Evolutionary conservation across 2,113 vertebrate species (phyloP), one percentile per base, ranked within the genome.

Genomic region (Antigone vipio): DNA sequence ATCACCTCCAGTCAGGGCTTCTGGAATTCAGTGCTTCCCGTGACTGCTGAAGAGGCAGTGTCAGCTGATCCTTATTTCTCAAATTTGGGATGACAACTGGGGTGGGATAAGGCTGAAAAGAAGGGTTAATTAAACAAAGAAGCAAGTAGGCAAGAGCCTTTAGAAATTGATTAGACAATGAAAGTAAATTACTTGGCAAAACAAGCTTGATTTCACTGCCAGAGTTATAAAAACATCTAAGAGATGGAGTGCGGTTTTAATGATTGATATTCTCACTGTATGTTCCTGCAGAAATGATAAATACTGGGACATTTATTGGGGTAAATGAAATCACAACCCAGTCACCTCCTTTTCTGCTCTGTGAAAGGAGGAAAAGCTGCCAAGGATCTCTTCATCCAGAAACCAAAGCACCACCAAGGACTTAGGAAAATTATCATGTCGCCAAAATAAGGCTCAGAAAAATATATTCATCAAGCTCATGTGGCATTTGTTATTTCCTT

Each of bases 71-170:
- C 66, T 89, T 84, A 59, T 69, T 79, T 68, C 64, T 66, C 75
- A 52, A 91, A 89, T 90, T 72, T 86, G 84, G 85, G 71, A 85
- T 80, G 68, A 85, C 0, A 10, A 83, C 94, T 78, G 68, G 38
- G 77, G 78, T n/a, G 17, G 69, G 45, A 86, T 30, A 80, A 64
- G 62, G 49, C 77, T 94, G 81, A 67, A 66, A 76, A 72, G 49
- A 92, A 94, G 88, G 94, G 93, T 92, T 97, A 97, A 97, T 97
- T 96, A 97, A 97, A 97, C 95, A 96, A 93, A 85, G 90, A 88
- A 67, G 88, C 78, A 94, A 97, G 89, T 8, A 79, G 88, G 66
- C 93, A 96, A 95, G 42, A 94, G 87, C 68, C 88, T 79, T 85
- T 85, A 95, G 85, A 92, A 97, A 96, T 67, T 97, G 97, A 97